These are phyloP conservation scores for Flabesymbios commensalis DNA, from an alignment of 2,888 invertebrate species.

Conservation along the genomic window DNA sequence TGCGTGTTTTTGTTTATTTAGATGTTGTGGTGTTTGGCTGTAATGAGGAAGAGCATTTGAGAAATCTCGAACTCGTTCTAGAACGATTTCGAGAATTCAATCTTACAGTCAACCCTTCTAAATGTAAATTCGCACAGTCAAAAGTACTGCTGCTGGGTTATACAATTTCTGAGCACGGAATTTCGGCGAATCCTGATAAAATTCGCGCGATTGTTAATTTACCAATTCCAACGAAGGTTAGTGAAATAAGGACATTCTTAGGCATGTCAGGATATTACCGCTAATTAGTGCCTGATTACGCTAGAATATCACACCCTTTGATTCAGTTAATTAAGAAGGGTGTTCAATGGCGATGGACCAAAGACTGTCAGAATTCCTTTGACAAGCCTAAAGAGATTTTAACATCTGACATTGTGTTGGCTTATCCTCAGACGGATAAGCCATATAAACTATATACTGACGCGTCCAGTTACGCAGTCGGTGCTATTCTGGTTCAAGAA, in stretches of 20 bases:
- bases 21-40: neutral
- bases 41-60: neutral
- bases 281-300: constrained; percentile 1
- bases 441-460: constrained; percentile 2
- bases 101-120: constrained; percentile 6
- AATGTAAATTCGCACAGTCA: neutral
- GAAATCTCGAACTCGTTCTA: neutral
- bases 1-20: neutral
- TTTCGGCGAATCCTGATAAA: neutral
- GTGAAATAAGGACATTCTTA: neutral
- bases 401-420: neutral
- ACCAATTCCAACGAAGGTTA: neutral
- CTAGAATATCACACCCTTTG: neutral
- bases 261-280: constrained; percentile 10
- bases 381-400: neutral
- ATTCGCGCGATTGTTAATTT: neutral
- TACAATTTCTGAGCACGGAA: neutral
- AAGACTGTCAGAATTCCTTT: neutral
- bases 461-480: constrained; percentile 1
- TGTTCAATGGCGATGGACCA: neutral
- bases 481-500: constrained; percentile 6
- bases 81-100: neutral
- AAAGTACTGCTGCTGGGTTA: neutral
- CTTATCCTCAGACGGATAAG: neutral
- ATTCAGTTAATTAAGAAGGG: neutral